A percentile compares a stretch with the other conserved stretches of the same genome.
Evolutionary conservation across 2,113 vertebrate species (phyloP).

Genomic region (Machaerirhynchus nigripectus): DNA sequence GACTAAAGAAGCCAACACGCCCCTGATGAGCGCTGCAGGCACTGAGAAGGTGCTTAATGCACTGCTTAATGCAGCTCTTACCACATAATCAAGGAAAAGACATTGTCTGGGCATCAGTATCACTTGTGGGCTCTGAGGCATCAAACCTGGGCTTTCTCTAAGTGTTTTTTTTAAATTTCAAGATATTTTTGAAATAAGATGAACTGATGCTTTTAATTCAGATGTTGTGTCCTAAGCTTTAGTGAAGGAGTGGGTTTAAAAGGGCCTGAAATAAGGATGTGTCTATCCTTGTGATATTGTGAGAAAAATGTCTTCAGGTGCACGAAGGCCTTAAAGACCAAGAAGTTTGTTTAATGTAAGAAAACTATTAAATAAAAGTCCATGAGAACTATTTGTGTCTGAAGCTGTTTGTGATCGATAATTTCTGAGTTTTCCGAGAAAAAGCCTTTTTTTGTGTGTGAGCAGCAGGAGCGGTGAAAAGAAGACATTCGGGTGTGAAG

Average conservation of each 20-base stretch:
- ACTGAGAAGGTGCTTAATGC: neutral
- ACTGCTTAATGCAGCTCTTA: conserved; percentile 22
- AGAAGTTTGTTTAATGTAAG: neutral
- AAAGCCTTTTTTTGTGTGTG: neutral
- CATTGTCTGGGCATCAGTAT: neutral
- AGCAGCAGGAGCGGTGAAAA: neutral
- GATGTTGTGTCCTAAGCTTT: neutral
- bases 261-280: neutral
- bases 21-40: neutral
- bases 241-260: neutral
- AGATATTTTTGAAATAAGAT: neutral
- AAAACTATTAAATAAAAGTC: neutral
- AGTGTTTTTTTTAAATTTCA: neutral
- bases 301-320: neutral
- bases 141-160: neutral
- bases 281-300: neutral
- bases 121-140: neutral
- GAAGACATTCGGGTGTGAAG: neutral
- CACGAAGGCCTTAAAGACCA: neutral
- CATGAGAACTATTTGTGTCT: rapidly evolving
- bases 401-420: neutral
- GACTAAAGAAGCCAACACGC: neutral
- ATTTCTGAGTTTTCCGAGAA: neutral
- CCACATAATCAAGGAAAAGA: neutral
- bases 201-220: neutral